Evolutionary conservation across 2,888 invertebrate species (phyloP).

Genomic region (Pseudanteris insignis): DNA sequence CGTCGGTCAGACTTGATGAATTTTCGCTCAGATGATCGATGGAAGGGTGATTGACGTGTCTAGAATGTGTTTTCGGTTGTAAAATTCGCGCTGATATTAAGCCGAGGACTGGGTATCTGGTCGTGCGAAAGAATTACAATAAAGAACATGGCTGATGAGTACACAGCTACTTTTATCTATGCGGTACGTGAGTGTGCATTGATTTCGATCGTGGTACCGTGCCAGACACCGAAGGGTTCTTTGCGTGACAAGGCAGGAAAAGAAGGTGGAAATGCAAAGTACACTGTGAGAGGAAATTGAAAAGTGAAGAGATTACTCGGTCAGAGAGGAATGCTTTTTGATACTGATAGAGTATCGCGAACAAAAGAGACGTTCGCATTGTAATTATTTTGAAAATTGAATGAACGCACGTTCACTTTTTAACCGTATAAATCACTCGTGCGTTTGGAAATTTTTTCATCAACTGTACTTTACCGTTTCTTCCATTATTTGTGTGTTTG

Average conservation of each 20-base stretch:
- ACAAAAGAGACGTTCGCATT: slow-evolving; percentile 36
- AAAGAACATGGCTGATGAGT: slow-evolving; percentile 37
- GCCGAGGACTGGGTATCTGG: slow-evolving; percentile 15
- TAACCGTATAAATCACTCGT: too few relatives aligned
- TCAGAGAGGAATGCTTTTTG: slow-evolving; percentile 29
- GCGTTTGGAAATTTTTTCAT: too few relatives aligned
- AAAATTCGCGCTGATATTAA: too few relatives aligned
- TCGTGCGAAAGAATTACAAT: slow-evolving; percentile 31
- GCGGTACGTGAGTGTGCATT: slow-evolving; percentile 41
- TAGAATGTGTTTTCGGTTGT: too few relatives aligned
- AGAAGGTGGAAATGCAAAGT: slow-evolving; percentile 44
- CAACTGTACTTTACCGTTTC: too few relatives aligned
- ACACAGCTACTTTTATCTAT: slow-evolving; percentile 43
- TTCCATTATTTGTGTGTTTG: too few relatives aligned
- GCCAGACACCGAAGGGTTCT: slow-evolving; percentile 55
- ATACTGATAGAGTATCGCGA: slow-evolving; percentile 31
- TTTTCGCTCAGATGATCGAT: too few relatives aligned
- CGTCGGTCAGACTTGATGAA: too few relatives aligned
- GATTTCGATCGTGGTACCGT: too few relatives aligned
- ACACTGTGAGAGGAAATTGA: slow-evolving; percentile 43
- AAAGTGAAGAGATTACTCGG: slow-evolving; percentile 44
- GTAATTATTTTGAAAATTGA: slow-evolving; percentile 40
- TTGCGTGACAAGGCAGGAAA: slow-evolving; percentile 46
- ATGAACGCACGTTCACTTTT: slow-evolving; percentile 13
- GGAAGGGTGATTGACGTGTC: too few relatives aligned